phyloP scores from a whole-genome alignment of 2,797 vertebrate species.

The Gorsachius magnificus region DNA sequence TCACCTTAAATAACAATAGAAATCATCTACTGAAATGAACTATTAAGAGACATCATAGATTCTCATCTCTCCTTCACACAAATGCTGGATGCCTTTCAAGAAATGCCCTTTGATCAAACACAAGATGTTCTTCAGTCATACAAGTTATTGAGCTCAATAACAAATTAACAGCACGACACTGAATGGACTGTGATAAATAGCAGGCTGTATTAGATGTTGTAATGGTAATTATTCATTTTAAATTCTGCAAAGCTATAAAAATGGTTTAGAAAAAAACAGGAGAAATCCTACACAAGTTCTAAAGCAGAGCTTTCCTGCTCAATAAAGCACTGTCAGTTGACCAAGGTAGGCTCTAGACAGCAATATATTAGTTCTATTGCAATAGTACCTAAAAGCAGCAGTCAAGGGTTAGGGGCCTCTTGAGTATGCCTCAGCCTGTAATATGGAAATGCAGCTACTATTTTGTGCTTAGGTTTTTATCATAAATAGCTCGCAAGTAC shows the following conservation, averaged over 20 bases:
- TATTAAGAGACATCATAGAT: neutral
- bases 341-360: neutral
- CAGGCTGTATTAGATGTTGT: neutral
- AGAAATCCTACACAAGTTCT: neutral
- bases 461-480: neutral
- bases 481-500: neutral
- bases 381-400: neutral
- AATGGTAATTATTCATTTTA: constrained; percentile 16
- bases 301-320: neutral
- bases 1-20: neutral
- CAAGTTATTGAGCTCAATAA: neutral
- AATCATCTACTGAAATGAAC: neutral
- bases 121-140: constrained; percentile 6
- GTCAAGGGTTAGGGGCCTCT: neutral
- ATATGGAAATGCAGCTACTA: neutral
- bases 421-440: neutral
- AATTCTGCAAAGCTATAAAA: neutral
- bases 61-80: constrained; percentile 15
- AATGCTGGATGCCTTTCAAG: constrained; percentile 27
- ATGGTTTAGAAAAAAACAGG: neutral
- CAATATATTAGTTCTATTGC: neutral
- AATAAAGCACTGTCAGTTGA: neutral
- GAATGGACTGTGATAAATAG: constrained; percentile 26
- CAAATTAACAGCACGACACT: constrained; percentile 1
- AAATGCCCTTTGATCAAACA: constrained; percentile 36